These are phyloP conservation scores for Drosophila ananassae DNA, from an alignment of 1,140 invertebrate genomes.

Conservation along the genomic window DNA sequence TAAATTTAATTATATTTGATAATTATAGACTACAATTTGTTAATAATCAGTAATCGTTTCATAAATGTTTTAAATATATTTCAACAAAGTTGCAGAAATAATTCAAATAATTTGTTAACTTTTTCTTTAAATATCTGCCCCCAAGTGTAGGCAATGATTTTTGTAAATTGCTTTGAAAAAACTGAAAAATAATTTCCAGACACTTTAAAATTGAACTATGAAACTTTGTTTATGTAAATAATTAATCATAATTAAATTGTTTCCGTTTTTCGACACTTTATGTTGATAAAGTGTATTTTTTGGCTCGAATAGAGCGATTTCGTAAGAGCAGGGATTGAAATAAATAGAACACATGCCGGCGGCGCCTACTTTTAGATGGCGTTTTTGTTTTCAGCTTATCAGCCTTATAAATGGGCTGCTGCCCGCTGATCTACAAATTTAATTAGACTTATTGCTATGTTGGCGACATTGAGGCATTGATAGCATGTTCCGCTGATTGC, in stretches of 20 bases:
- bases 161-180: not conserved
- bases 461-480: conserved; percentile 75
- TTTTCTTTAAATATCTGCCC: conserved; percentile 14
- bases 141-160: conserved; percentile 42
- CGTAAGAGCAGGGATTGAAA: conserved; percentile 18
- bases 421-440: conserved; percentile 62
- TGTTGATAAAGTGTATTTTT: not conserved
- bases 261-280: conserved; percentile 2
- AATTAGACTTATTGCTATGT: conserved; percentile 81
- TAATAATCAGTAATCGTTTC: not conserved
- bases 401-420: conserved; percentile 17
- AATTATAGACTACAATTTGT: not conserved
- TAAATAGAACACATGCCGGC: conserved; percentile 40
- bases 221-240: not conserved
- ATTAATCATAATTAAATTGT: conserved; percentile 4
- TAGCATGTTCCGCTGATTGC: conserved; percentile 71
- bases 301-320: conserved; percentile 14
- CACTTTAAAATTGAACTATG: not conserved
- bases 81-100: not conserved
- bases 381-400: conserved; percentile 26
- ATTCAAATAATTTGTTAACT: not conserved
- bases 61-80: not conserved
- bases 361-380: conserved; percentile 43
- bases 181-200: too few relatives aligned
- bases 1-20: conserved; percentile 5